phyloP scores from a whole-genome alignment of 2,797 vertebrate genomes.

The Dendrocincla fuliginosa region DNA sequence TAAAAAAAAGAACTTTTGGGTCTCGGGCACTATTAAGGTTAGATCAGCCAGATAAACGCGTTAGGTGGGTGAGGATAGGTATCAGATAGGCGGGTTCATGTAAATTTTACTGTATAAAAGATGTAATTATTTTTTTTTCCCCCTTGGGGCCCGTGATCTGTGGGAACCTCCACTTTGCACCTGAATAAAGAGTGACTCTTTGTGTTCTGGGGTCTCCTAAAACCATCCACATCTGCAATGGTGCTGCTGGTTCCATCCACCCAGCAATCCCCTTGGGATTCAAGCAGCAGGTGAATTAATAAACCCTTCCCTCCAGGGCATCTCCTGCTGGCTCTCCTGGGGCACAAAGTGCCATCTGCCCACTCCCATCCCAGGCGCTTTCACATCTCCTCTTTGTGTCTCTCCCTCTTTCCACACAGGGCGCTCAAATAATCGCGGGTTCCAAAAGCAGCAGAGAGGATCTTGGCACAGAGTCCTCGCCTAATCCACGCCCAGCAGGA shows the following conservation, averaged over 20 bases:
- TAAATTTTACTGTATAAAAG: rapidly evolving
- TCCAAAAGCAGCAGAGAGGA: neutral
- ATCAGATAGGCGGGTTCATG: too few species aligned
- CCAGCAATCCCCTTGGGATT: too few species aligned
- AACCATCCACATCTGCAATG: too few species aligned
- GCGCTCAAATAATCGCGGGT: neutral
- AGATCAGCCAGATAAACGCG: neutral
- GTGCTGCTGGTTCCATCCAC: too few species aligned
- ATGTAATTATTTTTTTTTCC: neutral
- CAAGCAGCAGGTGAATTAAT: too few species aligned
- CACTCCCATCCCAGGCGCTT: rapidly evolving
- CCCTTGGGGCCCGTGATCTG: rapidly evolving
- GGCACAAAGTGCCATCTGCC: neutral
- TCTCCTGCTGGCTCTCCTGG: too few species aligned
- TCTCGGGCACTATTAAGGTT: neutral
- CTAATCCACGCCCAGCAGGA: neutral
- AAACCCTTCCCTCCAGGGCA: too few species aligned
- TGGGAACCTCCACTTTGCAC: neutral
- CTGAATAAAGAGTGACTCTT: too few species aligned
- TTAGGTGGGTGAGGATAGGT: too few species aligned
- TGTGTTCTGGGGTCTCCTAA: too few species aligned
- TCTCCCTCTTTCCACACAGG: neutral
- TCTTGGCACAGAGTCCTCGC: neutral
- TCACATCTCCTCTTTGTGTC: rapidly evolving
- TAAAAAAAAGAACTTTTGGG: neutral